phyloP scores from a whole-genome alignment of 2,797 vertebrate species.

The Selene dorsalis region DNA sequence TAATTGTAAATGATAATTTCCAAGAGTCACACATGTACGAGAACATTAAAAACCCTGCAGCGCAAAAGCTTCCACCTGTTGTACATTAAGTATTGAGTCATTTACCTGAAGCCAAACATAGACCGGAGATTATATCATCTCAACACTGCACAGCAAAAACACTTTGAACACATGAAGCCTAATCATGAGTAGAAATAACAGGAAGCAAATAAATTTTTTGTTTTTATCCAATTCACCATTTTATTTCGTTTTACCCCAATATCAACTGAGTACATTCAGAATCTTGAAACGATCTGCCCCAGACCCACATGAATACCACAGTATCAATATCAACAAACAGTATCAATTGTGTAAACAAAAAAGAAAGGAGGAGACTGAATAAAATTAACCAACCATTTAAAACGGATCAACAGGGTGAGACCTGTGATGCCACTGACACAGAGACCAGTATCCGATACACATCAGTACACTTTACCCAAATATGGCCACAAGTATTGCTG shows the following conservation, averaged over 20 bases:
- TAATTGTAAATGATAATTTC: not conserved
- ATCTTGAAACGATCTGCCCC: slow-evolving; percentile 59
- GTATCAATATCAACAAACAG: no score
- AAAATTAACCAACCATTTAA: slow-evolving; percentile 54
- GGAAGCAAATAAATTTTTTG: not conserved
- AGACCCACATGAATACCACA: slow-evolving; percentile 66
- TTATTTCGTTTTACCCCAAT: slow-evolving; percentile 75
- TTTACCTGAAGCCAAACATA: not conserved
- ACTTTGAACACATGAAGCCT: not conserved
- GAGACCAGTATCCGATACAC: slow-evolving; percentile 31
- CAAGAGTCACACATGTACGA: not conserved
- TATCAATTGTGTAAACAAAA: slow-evolving; percentile 65
- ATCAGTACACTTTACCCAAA: slow-evolving; percentile 45
- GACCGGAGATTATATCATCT: not conserved
- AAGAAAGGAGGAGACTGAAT: slow-evolving; percentile 41
- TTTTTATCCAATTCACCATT: slow-evolving; percentile 76
- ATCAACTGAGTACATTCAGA: slow-evolving; percentile 76
- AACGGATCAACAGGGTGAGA: slow-evolving; percentile 37
- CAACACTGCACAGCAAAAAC: not conserved
- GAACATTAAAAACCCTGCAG: not conserved
- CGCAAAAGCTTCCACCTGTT: not conserved
- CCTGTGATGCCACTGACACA: slow-evolving; percentile 52
- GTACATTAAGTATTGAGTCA: not conserved
- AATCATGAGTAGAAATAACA: not conserved
- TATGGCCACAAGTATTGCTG: slow-evolving; percentile 63